Conservation (phyloP, 2,888 invertebrate genomes). For the Halocaridina rubra region DNA sequence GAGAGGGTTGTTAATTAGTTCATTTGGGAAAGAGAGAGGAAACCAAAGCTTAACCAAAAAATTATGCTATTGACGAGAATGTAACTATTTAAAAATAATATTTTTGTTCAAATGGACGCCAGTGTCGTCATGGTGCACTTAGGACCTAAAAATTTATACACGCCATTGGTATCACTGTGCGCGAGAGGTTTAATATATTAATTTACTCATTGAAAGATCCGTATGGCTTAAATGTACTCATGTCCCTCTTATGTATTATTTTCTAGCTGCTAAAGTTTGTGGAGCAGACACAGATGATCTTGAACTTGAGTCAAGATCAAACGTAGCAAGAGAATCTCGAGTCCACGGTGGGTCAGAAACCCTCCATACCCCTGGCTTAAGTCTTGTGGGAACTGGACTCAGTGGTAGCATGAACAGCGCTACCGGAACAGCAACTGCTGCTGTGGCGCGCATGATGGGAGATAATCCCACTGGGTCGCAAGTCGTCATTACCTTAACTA, state of each 20-base stretch:
- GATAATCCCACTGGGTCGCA: constrained; percentile 24
- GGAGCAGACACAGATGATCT: constrained; percentile 15
- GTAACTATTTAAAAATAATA: too few species aligned
- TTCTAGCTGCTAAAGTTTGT: constrained; percentile 27
- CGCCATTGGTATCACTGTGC: too few species aligned
- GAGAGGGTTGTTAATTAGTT: too few species aligned
- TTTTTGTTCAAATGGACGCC: too few species aligned
- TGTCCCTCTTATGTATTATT: background rate
- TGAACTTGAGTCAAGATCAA: background rate
- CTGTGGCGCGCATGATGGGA: background rate
- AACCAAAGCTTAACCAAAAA: too few species aligned
- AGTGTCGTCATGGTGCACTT: too few species aligned
- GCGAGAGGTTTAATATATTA: too few species aligned
- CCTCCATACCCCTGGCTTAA: constrained; percentile 43
- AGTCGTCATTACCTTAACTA: constrained; percentile 32
- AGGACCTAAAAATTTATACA: too few species aligned
- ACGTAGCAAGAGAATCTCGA: background rate
- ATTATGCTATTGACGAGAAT: too few species aligned
- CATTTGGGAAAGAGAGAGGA: too few species aligned
- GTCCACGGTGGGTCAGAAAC: constrained; percentile 3
- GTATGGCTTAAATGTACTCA: background rate
- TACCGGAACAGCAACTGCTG: constrained; percentile 2
- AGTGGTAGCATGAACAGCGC: constrained; percentile 23
- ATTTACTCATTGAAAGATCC: background rate
- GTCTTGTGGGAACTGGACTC: constrained; percentile 38